Evolutionary conservation across 2,113 vertebrate species (phyloP).

Genomic region (Vulpes vulpes): DNA sequence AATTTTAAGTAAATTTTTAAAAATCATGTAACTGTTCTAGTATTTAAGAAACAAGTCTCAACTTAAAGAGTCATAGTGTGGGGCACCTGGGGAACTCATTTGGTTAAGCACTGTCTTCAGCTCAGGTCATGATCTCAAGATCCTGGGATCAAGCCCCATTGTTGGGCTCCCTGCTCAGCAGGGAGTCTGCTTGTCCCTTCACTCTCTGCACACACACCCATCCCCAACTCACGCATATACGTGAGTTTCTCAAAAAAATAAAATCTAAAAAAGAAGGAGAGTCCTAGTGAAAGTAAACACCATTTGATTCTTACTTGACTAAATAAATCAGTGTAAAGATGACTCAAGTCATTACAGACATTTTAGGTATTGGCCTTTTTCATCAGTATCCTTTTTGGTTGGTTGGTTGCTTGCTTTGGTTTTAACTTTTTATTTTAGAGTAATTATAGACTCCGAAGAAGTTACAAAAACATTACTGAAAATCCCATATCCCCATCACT

Average conservation of each 20-base stretch:
- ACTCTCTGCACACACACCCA: too few relatives aligned
- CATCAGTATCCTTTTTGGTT: not conserved
- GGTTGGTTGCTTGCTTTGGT: not conserved
- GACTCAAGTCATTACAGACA: not conserved
- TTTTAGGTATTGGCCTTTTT: slow-evolving; percentile 27
- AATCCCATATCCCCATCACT: not conserved
- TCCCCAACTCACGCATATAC: too few relatives aligned
- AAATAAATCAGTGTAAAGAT: not conserved
- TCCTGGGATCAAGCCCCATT: too few relatives aligned
- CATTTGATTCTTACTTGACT: not conserved
- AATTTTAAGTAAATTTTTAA: not conserved
- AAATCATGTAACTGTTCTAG: not conserved
- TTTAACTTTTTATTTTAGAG: slow-evolving; percentile 43
- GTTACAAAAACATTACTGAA: not conserved
- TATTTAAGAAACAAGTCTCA: not conserved
- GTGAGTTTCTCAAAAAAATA: too few relatives aligned
- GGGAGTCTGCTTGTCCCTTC: too few relatives aligned
- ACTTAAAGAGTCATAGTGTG: not conserved
- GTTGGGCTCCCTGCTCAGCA: too few relatives aligned
- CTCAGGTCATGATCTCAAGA: too few relatives aligned
- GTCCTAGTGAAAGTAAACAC: not conserved
- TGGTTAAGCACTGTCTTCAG: too few relatives aligned
- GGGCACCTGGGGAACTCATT: too few relatives aligned
- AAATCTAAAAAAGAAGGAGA: too few relatives aligned
- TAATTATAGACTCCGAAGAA: slow-evolving; percentile 12